These are phyloP conservation scores for Cavia porcellus DNA, from an alignment of 2,113 vertebrate species.

Conservation along the genomic window DNA sequence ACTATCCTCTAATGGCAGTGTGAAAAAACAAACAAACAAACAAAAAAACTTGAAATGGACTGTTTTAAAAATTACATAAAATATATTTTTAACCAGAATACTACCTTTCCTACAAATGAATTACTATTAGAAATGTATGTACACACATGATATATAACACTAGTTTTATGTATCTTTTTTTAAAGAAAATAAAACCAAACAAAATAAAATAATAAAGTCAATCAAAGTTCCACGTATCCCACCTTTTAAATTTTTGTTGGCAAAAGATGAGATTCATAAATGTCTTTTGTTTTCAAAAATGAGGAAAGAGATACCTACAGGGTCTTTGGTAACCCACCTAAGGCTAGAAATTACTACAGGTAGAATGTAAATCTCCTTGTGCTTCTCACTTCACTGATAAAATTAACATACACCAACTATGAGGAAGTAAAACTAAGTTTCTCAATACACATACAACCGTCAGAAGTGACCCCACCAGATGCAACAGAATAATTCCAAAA, in stretches of 20 bases:
- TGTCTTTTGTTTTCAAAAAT: background rate
- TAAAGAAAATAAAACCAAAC: no score
- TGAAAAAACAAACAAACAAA: background rate
- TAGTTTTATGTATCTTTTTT: no score
- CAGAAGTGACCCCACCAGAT: conserved; percentile 3
- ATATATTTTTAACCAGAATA: background rate
- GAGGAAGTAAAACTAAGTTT: conserved; percentile 53
- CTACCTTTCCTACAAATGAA: conserved; percentile 49
- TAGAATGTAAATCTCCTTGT: background rate
- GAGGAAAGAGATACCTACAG: background rate
- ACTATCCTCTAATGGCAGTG: background rate
- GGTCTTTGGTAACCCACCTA: background rate
- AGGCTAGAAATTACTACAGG: background rate
- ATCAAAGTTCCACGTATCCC: background rate
- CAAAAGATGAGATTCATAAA: background rate
- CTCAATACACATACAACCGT: background rate
- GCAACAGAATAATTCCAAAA: conserved; percentile 3
- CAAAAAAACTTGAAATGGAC: background rate
- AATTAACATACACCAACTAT: conserved; percentile 26
- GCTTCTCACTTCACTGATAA: conserved; percentile 14
- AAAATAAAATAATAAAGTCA: no score
- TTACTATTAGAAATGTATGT: conserved; percentile 70
- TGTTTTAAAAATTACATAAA: background rate
- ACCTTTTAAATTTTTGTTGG: background rate
- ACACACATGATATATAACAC: background rate